phyloP scores from a whole-genome alignment of 2,797 vertebrate species.

The Phrynocephalus vlangalii region DNA sequence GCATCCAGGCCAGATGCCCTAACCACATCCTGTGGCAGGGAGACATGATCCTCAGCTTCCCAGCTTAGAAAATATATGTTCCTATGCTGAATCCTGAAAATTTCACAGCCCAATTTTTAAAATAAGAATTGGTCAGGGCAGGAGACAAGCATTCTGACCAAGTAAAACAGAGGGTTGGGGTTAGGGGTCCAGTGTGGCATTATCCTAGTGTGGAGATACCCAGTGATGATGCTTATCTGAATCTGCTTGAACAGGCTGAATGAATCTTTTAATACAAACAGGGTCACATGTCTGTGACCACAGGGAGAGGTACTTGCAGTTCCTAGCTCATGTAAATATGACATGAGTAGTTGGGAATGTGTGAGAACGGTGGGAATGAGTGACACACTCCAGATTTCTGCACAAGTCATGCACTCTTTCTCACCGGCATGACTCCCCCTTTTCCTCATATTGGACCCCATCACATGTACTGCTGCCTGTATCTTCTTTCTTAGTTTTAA shows the following conservation, averaged over 20 bases:
- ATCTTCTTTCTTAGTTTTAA: slow-evolving; percentile 6
- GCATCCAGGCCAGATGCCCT: too few relatives aligned
- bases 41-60: not conserved
- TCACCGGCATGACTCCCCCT: not conserved
- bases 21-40: too few relatives aligned
- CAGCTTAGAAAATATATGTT: not conserved
- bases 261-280: not conserved
- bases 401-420: not conserved
- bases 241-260: not conserved
- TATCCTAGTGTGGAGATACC: not conserved
- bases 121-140: not conserved
- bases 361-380: not conserved
- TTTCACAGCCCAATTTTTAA: not conserved
- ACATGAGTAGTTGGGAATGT: not conserved
- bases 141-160: not conserved
- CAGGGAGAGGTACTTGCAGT: not conserved
- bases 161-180: not conserved
- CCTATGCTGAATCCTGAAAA: not conserved
- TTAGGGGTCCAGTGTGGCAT: too few relatives aligned
- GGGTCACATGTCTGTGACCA: not conserved
- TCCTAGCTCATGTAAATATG: not conserved
- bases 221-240: not conserved
- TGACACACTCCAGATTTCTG: not conserved
- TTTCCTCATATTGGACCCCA: not conserved
- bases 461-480: not conserved